phyloP scores from a whole-genome alignment of 2,888 invertebrate genomes.

The Macrosoma leucophasiata region DNA sequence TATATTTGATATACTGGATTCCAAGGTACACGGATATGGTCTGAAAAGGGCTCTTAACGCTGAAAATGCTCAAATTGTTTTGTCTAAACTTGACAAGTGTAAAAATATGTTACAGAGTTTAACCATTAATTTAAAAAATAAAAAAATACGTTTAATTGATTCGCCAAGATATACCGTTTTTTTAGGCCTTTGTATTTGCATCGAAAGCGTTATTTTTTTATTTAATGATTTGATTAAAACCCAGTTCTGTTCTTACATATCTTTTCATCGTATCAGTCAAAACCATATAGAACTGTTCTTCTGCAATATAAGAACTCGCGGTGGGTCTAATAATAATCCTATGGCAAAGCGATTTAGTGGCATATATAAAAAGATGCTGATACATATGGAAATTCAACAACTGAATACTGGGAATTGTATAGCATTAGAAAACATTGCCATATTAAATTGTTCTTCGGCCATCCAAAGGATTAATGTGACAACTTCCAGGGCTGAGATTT shows the following conservation, averaged over 20 bases:
- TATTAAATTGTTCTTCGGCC: constrained; percentile 12
- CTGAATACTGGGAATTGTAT: constrained; percentile 11
- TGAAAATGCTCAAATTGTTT: no score
- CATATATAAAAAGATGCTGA: constrained; percentile 1
- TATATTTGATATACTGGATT: no score
- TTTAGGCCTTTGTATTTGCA: constrained; percentile 1
- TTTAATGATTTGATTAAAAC: neutral
- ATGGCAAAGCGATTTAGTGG: no score
- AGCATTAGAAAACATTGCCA: constrained; percentile 11
- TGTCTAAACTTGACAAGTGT: no score
- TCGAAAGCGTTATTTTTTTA: constrained; percentile 2
- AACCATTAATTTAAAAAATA: no score
- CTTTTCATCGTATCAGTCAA: constrained; percentile 16
- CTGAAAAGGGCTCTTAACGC: no score
- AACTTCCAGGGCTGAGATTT: no score
- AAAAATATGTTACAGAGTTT: no score
- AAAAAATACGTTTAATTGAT: no score
- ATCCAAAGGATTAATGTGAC: constrained; percentile 11
- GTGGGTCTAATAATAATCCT: constrained; percentile 11
- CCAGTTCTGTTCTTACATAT: neutral
- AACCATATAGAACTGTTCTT: constrained; percentile 23
- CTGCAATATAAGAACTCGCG: constrained; percentile 16
- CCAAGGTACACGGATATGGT: no score
- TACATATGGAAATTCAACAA: constrained; percentile 8
- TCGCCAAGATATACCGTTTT: constrained; percentile 14